These are phyloP conservation scores for Archips xylosteana DNA, from an alignment of 2,888 invertebrate genomes.

Conservation along the genomic window DNA sequence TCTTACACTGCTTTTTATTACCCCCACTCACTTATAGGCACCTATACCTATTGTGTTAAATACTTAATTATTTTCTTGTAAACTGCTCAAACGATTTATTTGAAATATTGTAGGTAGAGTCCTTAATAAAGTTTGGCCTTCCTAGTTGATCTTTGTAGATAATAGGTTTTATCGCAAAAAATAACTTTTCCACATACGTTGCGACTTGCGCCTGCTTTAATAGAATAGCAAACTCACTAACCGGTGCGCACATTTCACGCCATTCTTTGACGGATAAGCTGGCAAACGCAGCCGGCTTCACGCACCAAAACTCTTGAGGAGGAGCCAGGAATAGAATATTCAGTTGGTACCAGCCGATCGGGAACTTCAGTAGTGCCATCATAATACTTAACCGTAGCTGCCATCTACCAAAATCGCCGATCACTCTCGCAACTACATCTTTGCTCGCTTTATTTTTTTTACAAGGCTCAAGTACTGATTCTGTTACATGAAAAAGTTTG, in stretches of 20 bases:
- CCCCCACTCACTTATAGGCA: no score
- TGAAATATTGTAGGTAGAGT: no score
- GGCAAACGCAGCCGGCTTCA: slow-evolving; percentile 61
- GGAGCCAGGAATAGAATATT: slow-evolving; percentile 87
- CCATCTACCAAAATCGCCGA: slow-evolving; percentile 87
- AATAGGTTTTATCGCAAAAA: no score
- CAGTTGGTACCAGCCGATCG: slow-evolving; percentile 87
- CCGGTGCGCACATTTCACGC: slow-evolving; percentile 73
- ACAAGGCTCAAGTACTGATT: not conserved
- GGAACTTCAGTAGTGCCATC: slow-evolving; percentile 85
- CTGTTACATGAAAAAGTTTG: not conserved
- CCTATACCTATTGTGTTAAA: no score
- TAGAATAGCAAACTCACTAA: slow-evolving; percentile 53
- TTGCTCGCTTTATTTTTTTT: slow-evolving; percentile 34
- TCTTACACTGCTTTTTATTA: no score
- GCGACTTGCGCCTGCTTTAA: not conserved
- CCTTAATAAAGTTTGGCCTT: no score
- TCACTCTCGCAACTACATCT: slow-evolving; percentile 67
- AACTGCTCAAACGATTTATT: no score
- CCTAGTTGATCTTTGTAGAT: no score
- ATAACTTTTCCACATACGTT: not conserved
- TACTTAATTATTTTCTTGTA: no score
- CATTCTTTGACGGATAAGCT: slow-evolving; percentile 70
- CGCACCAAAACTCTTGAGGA: slow-evolving; percentile 86
- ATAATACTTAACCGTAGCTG: slow-evolving; percentile 81